phyloP scores from a whole-genome alignment of 1,140 invertebrate genomes.

The Druon quercuslanigerum region DNA sequence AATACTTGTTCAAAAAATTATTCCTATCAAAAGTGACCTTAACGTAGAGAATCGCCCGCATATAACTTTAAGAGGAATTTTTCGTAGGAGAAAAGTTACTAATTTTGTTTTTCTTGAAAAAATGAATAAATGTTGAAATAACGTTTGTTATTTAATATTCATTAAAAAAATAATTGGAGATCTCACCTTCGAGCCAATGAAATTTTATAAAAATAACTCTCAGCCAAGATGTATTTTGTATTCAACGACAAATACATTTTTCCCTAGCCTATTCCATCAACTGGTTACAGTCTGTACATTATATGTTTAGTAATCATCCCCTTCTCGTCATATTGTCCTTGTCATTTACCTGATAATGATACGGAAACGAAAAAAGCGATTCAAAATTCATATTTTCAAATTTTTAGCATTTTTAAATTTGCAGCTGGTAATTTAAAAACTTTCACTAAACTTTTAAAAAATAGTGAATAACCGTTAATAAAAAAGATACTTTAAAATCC shows the following conservation, averaged over 20 bases:
- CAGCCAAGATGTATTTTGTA: slow-evolving; percentile 48
- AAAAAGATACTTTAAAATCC: no score
- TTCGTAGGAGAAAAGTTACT: no score
- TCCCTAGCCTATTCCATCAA: slow-evolving; percentile 55
- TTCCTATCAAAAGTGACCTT: no score
- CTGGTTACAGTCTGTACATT: slow-evolving; percentile 57
- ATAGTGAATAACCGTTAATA: neutral
- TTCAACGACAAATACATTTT: slow-evolving; percentile 60
- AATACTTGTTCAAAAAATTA: no score
- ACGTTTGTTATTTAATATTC: slow-evolving; percentile 33
- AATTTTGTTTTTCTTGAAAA: no score
- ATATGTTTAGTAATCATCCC: slow-evolving; percentile 52
- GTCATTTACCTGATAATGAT: slow-evolving; percentile 56
- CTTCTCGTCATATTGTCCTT: slow-evolving; percentile 64
- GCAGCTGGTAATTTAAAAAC: neutral
- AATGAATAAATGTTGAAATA: no score
- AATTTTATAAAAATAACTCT: slow-evolving; percentile 68
- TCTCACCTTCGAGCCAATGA: slow-evolving; percentile 47
- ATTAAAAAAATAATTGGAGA: slow-evolving; percentile 40
- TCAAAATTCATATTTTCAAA: slow-evolving; percentile 29
- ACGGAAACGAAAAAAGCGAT: slow-evolving; percentile 47
- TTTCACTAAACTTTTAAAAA: neutral
- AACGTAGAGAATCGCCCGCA: no score
- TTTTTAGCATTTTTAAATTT: neutral
- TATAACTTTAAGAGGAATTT: no score